Evolutionary conservation across 1,140 invertebrate species (phyloP).

Genomic region (Heliconius eleuchia): DNA sequence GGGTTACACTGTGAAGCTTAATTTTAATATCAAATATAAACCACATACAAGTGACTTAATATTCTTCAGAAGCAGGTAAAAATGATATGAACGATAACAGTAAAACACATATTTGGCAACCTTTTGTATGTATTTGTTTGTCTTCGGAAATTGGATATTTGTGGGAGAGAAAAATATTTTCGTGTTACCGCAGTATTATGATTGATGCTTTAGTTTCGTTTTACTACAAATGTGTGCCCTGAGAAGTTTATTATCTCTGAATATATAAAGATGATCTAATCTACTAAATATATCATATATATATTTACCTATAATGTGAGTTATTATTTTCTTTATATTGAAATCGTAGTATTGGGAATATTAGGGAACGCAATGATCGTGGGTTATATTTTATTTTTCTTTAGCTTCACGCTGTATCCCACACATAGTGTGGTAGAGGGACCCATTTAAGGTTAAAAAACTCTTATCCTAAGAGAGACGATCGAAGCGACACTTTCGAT

Average conservation of each 20-base stretch:
- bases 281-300: background rate
- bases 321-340: too few relatives aligned
- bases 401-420: too few relatives aligned
- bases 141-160: constrained; percentile 14
- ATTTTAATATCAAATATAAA: background rate
- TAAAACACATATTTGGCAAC: constrained; percentile 14
- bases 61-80: constrained; percentile 6
- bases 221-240: background rate
- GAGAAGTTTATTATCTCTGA: background rate
- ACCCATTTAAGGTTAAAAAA: too few relatives aligned
- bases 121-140: constrained; percentile 14
- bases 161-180: constrained; percentile 10
- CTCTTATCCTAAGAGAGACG: too few relatives aligned
- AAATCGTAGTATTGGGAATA: too few relatives aligned
- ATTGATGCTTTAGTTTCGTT: constrained; percentile 6
- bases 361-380: too few relatives aligned
- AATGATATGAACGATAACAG: background rate
- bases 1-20: too few relatives aligned
- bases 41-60: background rate
- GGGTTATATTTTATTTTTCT: too few relatives aligned
- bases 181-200: background rate
- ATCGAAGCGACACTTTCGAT: too few relatives aligned
- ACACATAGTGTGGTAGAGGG: too few relatives aligned
- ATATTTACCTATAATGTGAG: too few relatives aligned
- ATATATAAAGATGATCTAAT: background rate